phyloP scores from a whole-genome alignment of 2,888 invertebrate genomes.

The Latheticus oryzae region DNA sequence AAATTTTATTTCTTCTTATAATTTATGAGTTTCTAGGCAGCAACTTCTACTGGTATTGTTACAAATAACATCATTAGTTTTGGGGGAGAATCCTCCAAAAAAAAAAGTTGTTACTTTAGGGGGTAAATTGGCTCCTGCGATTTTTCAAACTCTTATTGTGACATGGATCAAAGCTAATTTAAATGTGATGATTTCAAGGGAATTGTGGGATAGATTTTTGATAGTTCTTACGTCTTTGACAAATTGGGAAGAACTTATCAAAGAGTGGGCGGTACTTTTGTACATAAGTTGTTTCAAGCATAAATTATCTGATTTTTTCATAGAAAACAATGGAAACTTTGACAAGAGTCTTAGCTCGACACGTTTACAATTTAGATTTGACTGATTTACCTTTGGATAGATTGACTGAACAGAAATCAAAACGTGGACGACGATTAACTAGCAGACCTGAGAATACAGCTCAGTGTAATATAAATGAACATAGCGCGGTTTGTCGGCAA shows the following conservation, averaged over 20 bases:
- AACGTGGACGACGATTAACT: constrained; percentile 69
- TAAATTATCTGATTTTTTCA: constrained; percentile 21
- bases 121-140: constrained; percentile 85
- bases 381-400: constrained; percentile 86
- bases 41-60: constrained; percentile 86
- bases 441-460: constrained; percentile 54
- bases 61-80: constrained; percentile 90
- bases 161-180: constrained; percentile 98
- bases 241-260: constrained; percentile 93
- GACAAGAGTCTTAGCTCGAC: constrained; percentile 92
- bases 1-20: constrained; percentile 48
- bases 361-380: constrained; percentile 94
- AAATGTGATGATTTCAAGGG: constrained; percentile 88
- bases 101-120: constrained; percentile 82
- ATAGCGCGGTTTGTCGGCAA: constrained; percentile 53
- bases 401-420: constrained; percentile 82
- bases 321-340: constrained; percentile 97
- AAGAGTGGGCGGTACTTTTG: constrained; percentile 91
- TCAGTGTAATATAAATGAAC: constrained; percentile 48
- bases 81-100: constrained; percentile 82
- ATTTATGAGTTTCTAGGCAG: constrained; percentile 71
- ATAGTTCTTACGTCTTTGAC: constrained; percentile 88
- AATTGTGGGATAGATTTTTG: constrained; percentile 95
- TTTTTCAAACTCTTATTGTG: constrained; percentile 94
- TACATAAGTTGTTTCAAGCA: constrained; percentile 15